phyloP scores from a whole-genome alignment of 1,140 invertebrate genomes.

The Zaprionus lachaisei region DNA sequence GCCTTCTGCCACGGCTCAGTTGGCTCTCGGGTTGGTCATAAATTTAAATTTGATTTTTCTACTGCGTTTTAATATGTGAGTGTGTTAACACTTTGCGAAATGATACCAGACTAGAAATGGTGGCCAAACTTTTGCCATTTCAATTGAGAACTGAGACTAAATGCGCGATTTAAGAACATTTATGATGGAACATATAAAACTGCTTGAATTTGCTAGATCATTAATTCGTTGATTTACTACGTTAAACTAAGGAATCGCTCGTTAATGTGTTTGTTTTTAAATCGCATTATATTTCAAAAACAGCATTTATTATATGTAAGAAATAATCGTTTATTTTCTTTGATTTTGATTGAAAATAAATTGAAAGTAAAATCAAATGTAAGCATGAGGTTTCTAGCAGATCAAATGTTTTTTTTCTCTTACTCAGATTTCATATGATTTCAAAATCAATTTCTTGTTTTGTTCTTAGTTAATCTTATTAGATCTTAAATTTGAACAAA shows the following conservation, averaged over 20 bases:
- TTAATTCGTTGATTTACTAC: conserved; percentile 37
- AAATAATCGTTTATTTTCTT: background rate
- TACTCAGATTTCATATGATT: background rate
- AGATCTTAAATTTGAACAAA: background rate
- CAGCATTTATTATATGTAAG: background rate
- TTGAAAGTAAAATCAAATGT: background rate
- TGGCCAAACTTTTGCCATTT: conserved; percentile 26
- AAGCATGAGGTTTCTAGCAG: background rate
- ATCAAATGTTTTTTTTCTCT: background rate
- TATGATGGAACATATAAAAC: conserved; percentile 49
- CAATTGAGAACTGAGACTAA: conserved; percentile 47
- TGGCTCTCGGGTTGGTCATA: conserved; percentile 51
- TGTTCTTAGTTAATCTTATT: too few species aligned
- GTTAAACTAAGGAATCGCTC: background rate
- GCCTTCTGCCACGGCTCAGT: conserved; percentile 52
- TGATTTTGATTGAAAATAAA: background rate
- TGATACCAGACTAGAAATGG: background rate
- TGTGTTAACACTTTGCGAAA: conserved; percentile 50
- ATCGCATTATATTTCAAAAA: background rate
- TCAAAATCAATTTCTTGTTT: background rate
- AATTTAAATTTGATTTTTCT: conserved; percentile 80
- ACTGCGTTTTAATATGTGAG: conserved; percentile 62
- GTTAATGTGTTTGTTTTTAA: background rate
- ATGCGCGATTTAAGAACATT: conserved; percentile 60
- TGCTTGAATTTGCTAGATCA: conserved; percentile 51